Conservation (phyloP, 1,140 invertebrate genomes). For the Bombus pascuorum region DNA sequence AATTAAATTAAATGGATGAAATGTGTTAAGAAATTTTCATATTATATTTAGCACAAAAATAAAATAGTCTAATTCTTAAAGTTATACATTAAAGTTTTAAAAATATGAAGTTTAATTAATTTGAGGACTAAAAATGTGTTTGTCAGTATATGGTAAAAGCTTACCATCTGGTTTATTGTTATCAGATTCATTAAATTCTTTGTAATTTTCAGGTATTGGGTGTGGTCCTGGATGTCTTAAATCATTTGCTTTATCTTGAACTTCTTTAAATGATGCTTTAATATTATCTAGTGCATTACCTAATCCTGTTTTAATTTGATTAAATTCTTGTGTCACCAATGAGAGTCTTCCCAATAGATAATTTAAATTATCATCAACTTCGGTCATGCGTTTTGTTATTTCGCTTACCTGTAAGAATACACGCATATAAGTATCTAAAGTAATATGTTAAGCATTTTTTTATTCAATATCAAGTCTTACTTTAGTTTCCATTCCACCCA, state of each 20-base stretch:
- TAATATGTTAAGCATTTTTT: not conserved
- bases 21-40: not conserved
- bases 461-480: slow-evolving; percentile 78
- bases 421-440: not conserved
- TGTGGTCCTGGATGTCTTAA: slow-evolving; percentile 77
- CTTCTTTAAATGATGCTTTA: slow-evolving; percentile 86
- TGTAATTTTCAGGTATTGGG: slow-evolving; percentile 76
- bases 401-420: slow-evolving; percentile 84
- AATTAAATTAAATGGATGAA: not conserved
- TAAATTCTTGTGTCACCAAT: slow-evolving; percentile 93
- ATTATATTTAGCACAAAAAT: not conserved
- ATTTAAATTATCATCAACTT: slow-evolving; percentile 93
- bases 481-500: slow-evolving; percentile 91
- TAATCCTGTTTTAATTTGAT: slow-evolving; percentile 90
- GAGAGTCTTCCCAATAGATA: slow-evolving; percentile 91
- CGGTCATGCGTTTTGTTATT: slow-evolving; percentile 90
- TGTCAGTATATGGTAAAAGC: slow-evolving; percentile 35
- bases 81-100: not conserved
- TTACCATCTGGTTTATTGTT: slow-evolving; percentile 57
- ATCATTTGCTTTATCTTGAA: slow-evolving; percentile 84
- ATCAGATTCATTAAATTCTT: slow-evolving; percentile 69
- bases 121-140: slow-evolving; percentile 38
- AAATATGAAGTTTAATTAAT: slow-evolving; percentile 26
- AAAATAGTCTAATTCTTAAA: not conserved
- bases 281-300: slow-evolving; percentile 88